phyloP scores from a whole-genome alignment of 2,797 vertebrate genomes.

The Gobionotothen gibberifrons region DNA sequence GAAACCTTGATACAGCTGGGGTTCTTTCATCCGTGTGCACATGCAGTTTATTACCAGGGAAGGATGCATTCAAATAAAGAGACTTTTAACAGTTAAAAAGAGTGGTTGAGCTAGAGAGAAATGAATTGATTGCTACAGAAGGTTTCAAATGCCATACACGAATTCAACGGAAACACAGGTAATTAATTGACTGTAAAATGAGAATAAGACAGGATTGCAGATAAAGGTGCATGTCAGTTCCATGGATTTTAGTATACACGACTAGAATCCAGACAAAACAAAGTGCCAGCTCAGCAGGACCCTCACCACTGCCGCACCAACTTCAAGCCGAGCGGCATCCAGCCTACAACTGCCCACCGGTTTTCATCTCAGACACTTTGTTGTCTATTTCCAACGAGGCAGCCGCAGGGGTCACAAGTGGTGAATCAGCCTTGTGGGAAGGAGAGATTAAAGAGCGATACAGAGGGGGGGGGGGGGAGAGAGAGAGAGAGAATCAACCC shows the following conservation, averaged over 20 bases:
- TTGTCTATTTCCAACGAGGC: constrained; percentile 78
- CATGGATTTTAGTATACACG: constrained; percentile 6
- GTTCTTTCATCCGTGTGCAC: neutral
- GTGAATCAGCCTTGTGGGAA: constrained; percentile 81
- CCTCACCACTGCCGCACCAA: constrained; percentile 38
- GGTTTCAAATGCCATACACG: neutral
- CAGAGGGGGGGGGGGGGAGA: constrained; percentile 41
- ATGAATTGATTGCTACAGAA: too few species aligned
- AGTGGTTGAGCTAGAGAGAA: constrained; percentile 1
- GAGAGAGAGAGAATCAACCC: constrained; percentile 63
- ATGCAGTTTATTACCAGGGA: constrained; percentile 4
- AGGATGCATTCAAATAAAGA: neutral
- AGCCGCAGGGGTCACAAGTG: constrained; percentile 71
- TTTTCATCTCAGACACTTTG: constrained; percentile 79
- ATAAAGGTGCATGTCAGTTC: constrained; percentile 2
- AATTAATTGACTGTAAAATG: neutral
- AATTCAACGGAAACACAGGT: too few species aligned
- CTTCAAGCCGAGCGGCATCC: constrained; percentile 48
- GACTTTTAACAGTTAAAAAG: constrained; percentile 12
- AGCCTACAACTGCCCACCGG: constrained; percentile 60
- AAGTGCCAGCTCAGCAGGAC: constrained; percentile 49
- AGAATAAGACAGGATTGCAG: neutral
- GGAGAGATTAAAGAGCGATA: constrained; percentile 72
- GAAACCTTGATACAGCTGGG: neutral
- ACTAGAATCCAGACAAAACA: constrained; percentile 41